A percentile compares a stretch with the other conserved stretches of the same genome.
Conservation (phyloP, 2,113 vertebrate species). For the Urocitellus parryii region DNA sequence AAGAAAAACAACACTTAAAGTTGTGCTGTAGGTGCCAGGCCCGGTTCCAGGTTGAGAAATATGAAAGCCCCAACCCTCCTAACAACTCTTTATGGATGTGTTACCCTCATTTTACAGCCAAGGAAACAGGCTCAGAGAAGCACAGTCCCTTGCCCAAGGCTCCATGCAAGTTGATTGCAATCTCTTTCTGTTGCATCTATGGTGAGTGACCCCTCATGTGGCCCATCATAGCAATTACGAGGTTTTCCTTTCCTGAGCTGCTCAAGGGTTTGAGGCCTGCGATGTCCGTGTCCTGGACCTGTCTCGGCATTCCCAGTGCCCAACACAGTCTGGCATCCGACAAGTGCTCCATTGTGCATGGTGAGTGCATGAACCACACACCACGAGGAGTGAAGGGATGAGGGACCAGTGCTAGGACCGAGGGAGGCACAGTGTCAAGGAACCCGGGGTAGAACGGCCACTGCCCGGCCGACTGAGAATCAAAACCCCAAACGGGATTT, state of each 20-base stretch:
- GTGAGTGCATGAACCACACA: background rate
- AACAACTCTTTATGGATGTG: background rate
- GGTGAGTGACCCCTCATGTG: background rate
- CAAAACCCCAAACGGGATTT: background rate
- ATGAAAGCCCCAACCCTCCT: background rate
- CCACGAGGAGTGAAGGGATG: background rate
- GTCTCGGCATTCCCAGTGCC: background rate
- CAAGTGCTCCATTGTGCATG: background rate
- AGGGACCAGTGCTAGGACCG: background rate
- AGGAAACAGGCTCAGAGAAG: background rate
- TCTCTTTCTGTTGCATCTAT: background rate
- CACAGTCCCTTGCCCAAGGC: background rate
- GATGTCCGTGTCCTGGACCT: background rate
- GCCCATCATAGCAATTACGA: background rate
- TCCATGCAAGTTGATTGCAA: background rate
- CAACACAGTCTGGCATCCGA: background rate
- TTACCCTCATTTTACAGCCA: background rate
- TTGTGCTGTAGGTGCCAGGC: background rate
- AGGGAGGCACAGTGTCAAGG: background rate
- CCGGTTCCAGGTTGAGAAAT: background rate
- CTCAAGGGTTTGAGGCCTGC: background rate
- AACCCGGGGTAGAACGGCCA: background rate
- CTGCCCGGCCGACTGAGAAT: background rate
- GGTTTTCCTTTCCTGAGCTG: background rate
- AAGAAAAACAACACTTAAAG: background rate